A percentile compares a stretch with the other conserved stretches of the same genome.
Evolutionary conservation across 2,113 vertebrate genomes (phyloP).

Genomic region (Phodopus roborovskii): DNA sequence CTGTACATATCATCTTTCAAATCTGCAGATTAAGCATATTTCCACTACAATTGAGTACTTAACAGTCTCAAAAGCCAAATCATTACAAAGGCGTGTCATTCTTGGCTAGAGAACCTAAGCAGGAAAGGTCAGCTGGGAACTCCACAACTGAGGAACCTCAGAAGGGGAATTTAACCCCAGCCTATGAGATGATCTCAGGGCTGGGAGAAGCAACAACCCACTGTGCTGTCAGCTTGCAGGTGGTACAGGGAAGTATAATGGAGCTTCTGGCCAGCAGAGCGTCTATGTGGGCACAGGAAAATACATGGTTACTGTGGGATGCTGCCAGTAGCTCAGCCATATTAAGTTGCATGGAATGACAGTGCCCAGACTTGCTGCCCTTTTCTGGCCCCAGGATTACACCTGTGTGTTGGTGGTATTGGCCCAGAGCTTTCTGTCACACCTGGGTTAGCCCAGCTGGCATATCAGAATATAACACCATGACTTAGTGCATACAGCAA

Average conservation of each 20-base stretch:
- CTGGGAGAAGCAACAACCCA: background rate
- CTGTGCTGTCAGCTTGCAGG: background rate
- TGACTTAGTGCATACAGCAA: background rate
- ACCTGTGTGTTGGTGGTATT: background rate
- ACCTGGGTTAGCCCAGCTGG: background rate
- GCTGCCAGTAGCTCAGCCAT: rapidly evolving
- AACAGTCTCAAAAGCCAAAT: conserved; percentile 21
- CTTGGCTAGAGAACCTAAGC: background rate
- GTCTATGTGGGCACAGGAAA: background rate
- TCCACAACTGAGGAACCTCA: background rate
- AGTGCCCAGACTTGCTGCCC: background rate
- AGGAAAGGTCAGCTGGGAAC: conserved; percentile 15
- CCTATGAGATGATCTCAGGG: background rate
- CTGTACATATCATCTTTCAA: background rate
- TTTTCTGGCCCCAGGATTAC: background rate
- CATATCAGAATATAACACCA: background rate
- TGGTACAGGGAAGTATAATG: background rate
- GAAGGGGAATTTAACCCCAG: background rate
- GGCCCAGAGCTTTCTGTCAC: background rate
- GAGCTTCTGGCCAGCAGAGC: background rate
- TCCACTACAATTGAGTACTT: background rate
- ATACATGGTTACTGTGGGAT: rapidly evolving
- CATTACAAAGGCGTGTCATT: background rate
- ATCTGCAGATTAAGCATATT: background rate
- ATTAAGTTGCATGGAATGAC: background rate